These are phyloP conservation scores for Lota lota DNA, from an alignment of 2,113 vertebrate genomes.

Conservation along the genomic window DNA sequence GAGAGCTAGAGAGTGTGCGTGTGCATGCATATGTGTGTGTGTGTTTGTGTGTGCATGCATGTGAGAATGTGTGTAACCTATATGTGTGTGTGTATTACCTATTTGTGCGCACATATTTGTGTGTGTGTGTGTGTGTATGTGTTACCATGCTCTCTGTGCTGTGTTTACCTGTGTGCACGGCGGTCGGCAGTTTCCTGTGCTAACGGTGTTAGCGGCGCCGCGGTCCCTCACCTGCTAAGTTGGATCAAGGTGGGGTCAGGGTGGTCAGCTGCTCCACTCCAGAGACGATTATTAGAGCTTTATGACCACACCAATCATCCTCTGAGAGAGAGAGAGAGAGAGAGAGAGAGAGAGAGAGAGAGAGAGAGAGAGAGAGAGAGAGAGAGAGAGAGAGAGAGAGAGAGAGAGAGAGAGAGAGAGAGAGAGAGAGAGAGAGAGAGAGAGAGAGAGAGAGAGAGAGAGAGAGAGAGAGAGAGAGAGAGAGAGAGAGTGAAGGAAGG, in stretches of 20 bases:
- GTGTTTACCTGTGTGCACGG: slow-evolving; percentile 35
- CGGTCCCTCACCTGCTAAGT: slow-evolving; percentile 57
- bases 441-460: not conserved
- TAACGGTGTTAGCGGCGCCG: slow-evolving; percentile 49
- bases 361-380: too few species aligned
- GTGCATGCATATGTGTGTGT: not conserved
- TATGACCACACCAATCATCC: slow-evolving; percentile 27
- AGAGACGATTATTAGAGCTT: slow-evolving; percentile 54
- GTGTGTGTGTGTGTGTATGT: slow-evolving; percentile 8
- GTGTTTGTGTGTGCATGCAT: not conserved
- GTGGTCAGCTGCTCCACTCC: slow-evolving; percentile 42
- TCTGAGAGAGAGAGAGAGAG: not conserved
- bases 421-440: not conserved
- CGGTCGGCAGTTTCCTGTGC: slow-evolving; percentile 38
- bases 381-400: too few species aligned
- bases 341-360: too few species aligned
- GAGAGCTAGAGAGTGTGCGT: not conserved
- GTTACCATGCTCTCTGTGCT: not conserved
- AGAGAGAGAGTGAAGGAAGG: not conserved
- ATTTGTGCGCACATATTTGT: not conserved
- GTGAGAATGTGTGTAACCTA: not conserved
- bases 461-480: not conserved
- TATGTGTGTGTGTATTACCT: slow-evolving; percentile 34
- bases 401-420: not conserved
- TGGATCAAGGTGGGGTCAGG: slow-evolving; percentile 46